Conservation (phyloP, 2,888 invertebrate species). For the Helleia helle region DNA sequence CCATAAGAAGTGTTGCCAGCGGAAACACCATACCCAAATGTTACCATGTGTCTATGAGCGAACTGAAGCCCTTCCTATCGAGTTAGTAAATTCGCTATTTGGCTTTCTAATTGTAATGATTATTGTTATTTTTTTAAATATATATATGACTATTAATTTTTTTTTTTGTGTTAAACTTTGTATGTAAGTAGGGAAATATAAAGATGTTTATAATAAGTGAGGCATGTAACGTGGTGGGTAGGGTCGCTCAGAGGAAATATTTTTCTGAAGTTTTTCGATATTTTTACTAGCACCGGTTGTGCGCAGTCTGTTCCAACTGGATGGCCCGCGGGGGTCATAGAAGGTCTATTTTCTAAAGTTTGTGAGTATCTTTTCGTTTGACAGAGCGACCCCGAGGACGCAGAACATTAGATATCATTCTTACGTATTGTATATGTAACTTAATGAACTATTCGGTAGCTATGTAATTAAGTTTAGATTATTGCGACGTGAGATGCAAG, state of each 20-base stretch:
- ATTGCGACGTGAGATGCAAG: slow-evolving; percentile 40
- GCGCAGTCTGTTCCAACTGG: neutral
- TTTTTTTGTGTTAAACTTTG: slow-evolving; percentile 46
- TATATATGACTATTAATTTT: slow-evolving; percentile 44
- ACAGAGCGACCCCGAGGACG: slow-evolving; percentile 26
- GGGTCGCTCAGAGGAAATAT: slow-evolving; percentile 26
- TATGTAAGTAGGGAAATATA: slow-evolving; percentile 62
- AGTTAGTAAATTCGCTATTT: slow-evolving; percentile 52
- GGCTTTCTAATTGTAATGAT: slow-evolving; percentile 54
- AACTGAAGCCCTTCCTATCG: slow-evolving; percentile 43
- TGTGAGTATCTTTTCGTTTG: slow-evolving; percentile 22
- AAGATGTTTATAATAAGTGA: slow-evolving; percentile 39
- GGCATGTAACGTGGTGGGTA: slow-evolving; percentile 29
- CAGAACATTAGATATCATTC: slow-evolving; percentile 34
- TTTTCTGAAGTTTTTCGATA: neutral
- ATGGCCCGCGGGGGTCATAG: neutral
- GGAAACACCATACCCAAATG: slow-evolving; percentile 63
- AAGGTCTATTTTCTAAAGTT: neutral
- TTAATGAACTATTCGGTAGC: slow-evolving; percentile 60
- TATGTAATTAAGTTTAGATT: slow-evolving; percentile 58
- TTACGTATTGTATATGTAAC: slow-evolving; percentile 56
- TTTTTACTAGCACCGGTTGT: neutral
- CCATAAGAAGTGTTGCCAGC: slow-evolving; percentile 67
- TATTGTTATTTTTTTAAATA: slow-evolving; percentile 49
- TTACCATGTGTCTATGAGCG: slow-evolving; percentile 50